phyloP scores from a whole-genome alignment of 2,888 invertebrate species.

The Tupiocoris notatus region DNA sequence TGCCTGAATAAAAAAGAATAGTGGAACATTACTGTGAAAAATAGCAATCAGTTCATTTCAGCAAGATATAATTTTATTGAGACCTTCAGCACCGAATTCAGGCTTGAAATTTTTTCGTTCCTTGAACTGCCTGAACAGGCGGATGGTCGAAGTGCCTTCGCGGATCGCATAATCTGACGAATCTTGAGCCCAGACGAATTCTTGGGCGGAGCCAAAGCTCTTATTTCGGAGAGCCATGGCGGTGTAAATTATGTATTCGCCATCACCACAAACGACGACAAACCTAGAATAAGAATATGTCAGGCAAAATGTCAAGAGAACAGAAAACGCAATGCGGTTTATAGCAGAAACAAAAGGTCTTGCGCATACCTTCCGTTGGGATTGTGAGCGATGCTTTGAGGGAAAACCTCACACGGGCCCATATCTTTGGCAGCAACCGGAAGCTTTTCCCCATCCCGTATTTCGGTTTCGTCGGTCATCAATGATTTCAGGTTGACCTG shows the following conservation, averaged over 20 bases:
- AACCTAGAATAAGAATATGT: conserved; percentile 57
- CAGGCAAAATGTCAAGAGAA: neutral
- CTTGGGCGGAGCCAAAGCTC: conserved; percentile 96
- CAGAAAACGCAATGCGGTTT: no score
- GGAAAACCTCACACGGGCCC: conserved; percentile 99
- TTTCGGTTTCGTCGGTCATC: conserved; percentile 68
- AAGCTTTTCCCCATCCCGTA: conserved; percentile 88
- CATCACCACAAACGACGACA: conserved; percentile 97
- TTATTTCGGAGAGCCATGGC: conserved; percentile 99
- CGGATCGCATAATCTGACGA: conserved; percentile 87
- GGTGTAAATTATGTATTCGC: conserved; percentile 99
- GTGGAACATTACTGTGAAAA: neutral
- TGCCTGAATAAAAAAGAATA: conserved; percentile 55
- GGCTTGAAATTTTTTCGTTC: conserved; percentile 94
- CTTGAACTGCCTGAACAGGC: conserved; percentile 97
- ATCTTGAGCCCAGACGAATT: conserved; percentile 98
- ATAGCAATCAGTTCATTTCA: no score
- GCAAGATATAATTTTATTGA: no score
- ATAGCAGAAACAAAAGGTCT: no score
- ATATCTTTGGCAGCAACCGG: conserved; percentile 96
- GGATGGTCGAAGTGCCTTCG: conserved; percentile 86
- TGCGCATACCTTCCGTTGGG: conserved; percentile 89
- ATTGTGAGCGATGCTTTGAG: conserved; percentile 97
- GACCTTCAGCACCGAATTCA: conserved; percentile 88
- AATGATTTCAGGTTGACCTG: conserved; percentile 74